These are phyloP conservation scores for Delia radicum DNA, from an alignment of 1,140 invertebrate species.

Conservation along the genomic window DNA sequence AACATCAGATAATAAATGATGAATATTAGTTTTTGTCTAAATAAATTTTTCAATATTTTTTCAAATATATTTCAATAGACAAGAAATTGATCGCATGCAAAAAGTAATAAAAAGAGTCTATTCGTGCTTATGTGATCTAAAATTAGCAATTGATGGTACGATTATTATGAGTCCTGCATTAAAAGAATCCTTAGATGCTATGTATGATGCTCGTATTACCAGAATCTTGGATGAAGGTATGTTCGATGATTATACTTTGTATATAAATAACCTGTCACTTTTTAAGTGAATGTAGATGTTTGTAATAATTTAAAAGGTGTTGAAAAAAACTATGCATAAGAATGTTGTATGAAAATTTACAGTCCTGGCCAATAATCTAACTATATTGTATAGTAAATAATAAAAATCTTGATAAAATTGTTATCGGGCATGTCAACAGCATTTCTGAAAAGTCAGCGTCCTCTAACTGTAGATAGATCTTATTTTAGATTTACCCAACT, in stretches of 20 bases:
- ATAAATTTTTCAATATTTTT: not conserved
- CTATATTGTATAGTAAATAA: too few relatives aligned
- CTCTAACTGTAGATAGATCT: too few relatives aligned
- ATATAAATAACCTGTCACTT: not conserved
- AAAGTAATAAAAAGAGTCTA: slow-evolving; percentile 78
- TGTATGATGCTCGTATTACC: slow-evolving; percentile 96
- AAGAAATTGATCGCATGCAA: slow-evolving; percentile 94
- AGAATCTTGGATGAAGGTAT: slow-evolving; percentile 84
- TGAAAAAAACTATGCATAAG: not conserved
- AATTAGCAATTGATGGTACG: slow-evolving; percentile 93
- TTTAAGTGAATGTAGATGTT: not conserved
- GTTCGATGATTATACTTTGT: too few relatives aligned
- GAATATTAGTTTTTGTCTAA: too few relatives aligned
- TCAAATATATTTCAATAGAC: slow-evolving; percentile 63
- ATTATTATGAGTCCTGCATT: slow-evolving; percentile 94
- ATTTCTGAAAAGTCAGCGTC: too few relatives aligned
- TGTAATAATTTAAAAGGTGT: not conserved
- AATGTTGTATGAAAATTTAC: not conserved
- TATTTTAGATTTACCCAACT: too few relatives aligned
- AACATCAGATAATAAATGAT: not conserved
- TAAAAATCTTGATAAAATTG: too few relatives aligned
- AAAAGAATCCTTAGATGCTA: slow-evolving; percentile 85
- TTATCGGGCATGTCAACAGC: too few relatives aligned
- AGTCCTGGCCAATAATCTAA: not conserved
- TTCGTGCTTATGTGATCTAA: slow-evolving; percentile 83